Percentiles rank a stretch among this genome's conserved stretches.
phyloP scores from a whole-genome alignment of 2,113 vertebrate genomes.

The Cynocephalus volans region DNA sequence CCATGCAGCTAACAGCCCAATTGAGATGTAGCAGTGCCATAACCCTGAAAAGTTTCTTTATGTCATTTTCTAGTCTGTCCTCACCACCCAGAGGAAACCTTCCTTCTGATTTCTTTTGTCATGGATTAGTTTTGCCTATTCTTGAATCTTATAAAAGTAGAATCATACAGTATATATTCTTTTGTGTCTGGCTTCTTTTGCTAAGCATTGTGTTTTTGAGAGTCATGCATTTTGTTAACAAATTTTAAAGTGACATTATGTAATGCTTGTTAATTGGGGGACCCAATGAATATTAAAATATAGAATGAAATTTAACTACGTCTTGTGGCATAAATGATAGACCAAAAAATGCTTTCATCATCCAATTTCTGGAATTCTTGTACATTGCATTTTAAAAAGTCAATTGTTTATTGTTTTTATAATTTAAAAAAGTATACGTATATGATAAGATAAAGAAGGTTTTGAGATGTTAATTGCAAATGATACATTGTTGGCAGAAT shows the following conservation, averaged over 20 bases:
- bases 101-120: not conserved
- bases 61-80: not conserved
- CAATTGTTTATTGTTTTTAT: not conserved
- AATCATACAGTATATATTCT: not conserved
- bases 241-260: not conserved
- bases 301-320: not conserved
- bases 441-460: not conserved
- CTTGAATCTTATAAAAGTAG: not conserved
- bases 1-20: not conserved
- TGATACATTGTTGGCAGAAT: not conserved
- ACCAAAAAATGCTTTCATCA: not conserved
- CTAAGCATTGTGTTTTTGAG: not conserved
- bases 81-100: not conserved
- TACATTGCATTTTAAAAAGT: not conserved
- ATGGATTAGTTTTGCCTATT: constrained; percentile 1
- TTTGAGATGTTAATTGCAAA: constrained; percentile 27
- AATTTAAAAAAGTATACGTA: not conserved
- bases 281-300: not conserved
- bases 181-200: not conserved
- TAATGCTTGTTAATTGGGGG: constrained; percentile 7
- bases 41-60: not conserved
- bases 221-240: not conserved
- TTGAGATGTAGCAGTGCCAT: not conserved
- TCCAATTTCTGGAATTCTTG: not conserved
- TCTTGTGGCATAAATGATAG: not conserved